Conservation (phyloP, 1,140 invertebrate species). For the Belonocnema kinseyi region DNA sequence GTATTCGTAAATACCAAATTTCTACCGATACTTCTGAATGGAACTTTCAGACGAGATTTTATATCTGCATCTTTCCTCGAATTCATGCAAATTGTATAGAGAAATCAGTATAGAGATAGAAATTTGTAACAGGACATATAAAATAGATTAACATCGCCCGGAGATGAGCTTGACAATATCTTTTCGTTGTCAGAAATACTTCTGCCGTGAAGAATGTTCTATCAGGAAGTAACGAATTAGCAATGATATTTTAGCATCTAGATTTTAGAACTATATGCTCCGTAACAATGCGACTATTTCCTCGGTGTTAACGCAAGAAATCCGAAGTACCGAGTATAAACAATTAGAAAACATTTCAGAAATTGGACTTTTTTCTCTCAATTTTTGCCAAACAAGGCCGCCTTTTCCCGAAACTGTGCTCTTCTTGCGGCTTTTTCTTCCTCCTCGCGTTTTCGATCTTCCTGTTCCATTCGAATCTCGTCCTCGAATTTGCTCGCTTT, state of each 20-base stretch:
- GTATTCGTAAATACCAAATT: neutral
- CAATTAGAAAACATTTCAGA: neutral
- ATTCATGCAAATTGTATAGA: too few relatives aligned
- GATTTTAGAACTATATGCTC: neutral
- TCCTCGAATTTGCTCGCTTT: conserved; percentile 90
- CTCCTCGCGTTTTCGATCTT: conserved; percentile 86
- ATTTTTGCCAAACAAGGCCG: conserved; percentile 82
- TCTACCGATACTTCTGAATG: neutral
- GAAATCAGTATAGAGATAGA: neutral
- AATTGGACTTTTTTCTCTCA: neutral
- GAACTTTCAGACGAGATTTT: too few relatives aligned
- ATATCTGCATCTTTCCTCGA: too few relatives aligned
- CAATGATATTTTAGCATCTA: neutral
- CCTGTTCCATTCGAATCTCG: conserved; percentile 91
- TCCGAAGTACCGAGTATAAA: neutral
- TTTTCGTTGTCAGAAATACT: neutral
- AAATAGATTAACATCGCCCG: neutral
- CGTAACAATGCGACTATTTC: neutral
- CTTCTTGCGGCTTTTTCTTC: conserved; percentile 86
- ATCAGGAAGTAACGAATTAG: neutral
- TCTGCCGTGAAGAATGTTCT: neutral
- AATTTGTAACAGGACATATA: neutral
- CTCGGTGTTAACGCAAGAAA: neutral
- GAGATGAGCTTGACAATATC: neutral
- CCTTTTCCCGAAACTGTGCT: conserved; percentile 88